Base-by-base conservation (phyloP, 2,113 vertebrate species). In the Sturnus vulgaris region DNA sequence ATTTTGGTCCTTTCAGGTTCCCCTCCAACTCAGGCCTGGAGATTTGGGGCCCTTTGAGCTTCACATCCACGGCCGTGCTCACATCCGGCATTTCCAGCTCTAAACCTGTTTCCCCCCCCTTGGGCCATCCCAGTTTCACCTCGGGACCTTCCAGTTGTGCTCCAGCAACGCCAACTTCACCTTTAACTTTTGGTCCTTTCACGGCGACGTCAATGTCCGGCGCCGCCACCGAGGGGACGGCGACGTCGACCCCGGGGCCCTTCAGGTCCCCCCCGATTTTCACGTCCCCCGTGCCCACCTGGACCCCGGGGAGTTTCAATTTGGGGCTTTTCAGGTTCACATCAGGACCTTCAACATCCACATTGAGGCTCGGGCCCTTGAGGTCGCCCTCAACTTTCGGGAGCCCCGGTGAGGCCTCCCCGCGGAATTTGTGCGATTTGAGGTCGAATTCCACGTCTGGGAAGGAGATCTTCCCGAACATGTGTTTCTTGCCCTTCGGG, bases 401-500 rank as follows among this genome's bases (percentile, higher is more conserved):
- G 65, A 64, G 94, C 19, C 96, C 96, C 30, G 92, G 84, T 4
- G 98, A 94, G 30, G 96, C 97, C 24, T 98, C 98, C 0, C 96
- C 97, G 93, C 99, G 98, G 71, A 96, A 84, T 52, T 98, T 97
- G 35, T 98, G 97, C 3, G 99, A 99, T 93, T 99, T 99, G 4
- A 99, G 98, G 76, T 99, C 99, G 69, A 99, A 98, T 60, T 99
- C 99, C 1, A 99, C 99, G 64, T 99, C 99, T 0, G 99, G 99
- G 92, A 99, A 99, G 95, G 98, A 96, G 92, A 99, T 97, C 72
- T 98, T 99, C 37, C 99, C 99, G 96, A 99, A 99, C 88, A 98
- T 92, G 16, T 98, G 94, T 57, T 99, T 99, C 96, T 98, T 99
- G 30, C 96, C 98, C 60, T 98, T 99, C 57, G 98, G 97, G 18